Conservation (phyloP, 2,797 vertebrate species). For the Pagetopsis macropterus region DNA sequence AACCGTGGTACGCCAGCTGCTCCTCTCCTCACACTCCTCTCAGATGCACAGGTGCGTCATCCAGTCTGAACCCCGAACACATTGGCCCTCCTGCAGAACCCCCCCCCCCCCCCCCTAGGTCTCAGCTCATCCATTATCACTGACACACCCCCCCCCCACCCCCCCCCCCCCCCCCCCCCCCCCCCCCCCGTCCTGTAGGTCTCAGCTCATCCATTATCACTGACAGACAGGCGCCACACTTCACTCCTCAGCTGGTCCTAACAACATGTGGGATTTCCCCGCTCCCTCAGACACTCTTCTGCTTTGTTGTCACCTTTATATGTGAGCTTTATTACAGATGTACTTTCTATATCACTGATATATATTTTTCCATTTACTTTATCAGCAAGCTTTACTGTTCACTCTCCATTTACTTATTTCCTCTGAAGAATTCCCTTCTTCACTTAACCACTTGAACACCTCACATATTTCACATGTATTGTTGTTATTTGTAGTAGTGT, state of each 20-base stretch:
- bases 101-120: constrained; percentile 40
- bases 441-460: background rate
- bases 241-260: constrained; percentile 42
- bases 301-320: constrained; percentile 29
- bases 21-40: constrained; percentile 46
- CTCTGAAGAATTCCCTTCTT: background rate
- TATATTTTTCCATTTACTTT: constrained; percentile 8
- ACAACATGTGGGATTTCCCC: constrained; percentile 54
- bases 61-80: constrained; percentile 42
- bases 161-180: constrained; percentile 20
- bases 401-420: background rate
- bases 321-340: constrained; percentile 17
- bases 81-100: constrained; percentile 21
- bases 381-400: background rate
- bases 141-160: too few relatives aligned
- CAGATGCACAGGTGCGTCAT: constrained; percentile 24
- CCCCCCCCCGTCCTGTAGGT: too few relatives aligned
- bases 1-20: constrained; percentile 62
- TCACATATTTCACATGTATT: background rate
- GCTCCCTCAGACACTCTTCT: constrained; percentile 21
- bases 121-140: constrained; percentile 55
- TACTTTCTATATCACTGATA: constrained; percentile 9
- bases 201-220: constrained; percentile 65
- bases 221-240: constrained; percentile 63
- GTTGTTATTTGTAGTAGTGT: background rate